Evolutionary conservation across 2,888 invertebrate species (phyloP), one percentile per base, ranked within the genome.

Genomic region (Brachyopa scutellaris): DNA sequence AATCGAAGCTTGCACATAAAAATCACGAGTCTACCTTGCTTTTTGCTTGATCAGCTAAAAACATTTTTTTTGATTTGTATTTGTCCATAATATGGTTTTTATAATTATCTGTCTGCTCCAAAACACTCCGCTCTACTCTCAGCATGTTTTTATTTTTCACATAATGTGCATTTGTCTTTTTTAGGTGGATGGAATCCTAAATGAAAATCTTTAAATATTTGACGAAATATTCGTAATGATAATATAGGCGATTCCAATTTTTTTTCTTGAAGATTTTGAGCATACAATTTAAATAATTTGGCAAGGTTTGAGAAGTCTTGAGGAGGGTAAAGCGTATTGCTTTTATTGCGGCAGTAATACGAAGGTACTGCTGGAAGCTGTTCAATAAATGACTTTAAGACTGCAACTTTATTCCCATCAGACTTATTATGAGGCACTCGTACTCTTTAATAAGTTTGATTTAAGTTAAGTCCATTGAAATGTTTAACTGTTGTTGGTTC

Each of bases 271-370:
- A 69, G 66, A 23, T 66, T 11, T 51, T 61, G 4, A 23, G 13
- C 9, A 59, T 73, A 74, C 13, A 13, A 15, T 31, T 66, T 40
- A 51, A 70, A 59, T 19, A 76, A 21, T 3, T 11, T 31, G 36
- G 59, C 47, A 13, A 77, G 51, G 19, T 83, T 76, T n/a, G 13
- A 26, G 42, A 76, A 70, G 66, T 61, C 53, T 53, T 59, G 61
- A 62, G 4, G 73, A 9, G 73, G 5, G 51, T 72, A 73, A 19
- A 70, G 42, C 45, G 62, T 83, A 17, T 40, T 73, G 36, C 72
- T 69, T n/a, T 77, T 77, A 64, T 77, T 77, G 6, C 77, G 74
- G 23, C 67, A 79, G 11, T 79, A 73, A 53, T 72, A 66, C 0
- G 73, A 80, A 1, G 74, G 69, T 31, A 74, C 73, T 15, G 76